Percentiles rank a stretch among this genome's conserved stretches.
Conservation (phyloP, 2,888 invertebrate species). For the Tanaodytes sp. region DNA sequence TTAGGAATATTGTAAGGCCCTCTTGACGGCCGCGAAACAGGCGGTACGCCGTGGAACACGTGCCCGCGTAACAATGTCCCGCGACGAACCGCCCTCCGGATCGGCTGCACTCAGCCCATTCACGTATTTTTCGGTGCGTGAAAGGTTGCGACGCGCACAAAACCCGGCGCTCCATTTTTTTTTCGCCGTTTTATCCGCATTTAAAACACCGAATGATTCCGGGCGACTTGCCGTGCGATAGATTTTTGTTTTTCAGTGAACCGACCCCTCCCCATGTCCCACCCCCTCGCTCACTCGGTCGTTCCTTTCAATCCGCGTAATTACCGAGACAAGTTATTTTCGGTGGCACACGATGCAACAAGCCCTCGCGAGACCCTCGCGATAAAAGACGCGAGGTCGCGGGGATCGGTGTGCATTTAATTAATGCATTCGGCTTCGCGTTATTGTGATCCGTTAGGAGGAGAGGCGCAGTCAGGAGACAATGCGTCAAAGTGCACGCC, state of each 20-base stretch:
- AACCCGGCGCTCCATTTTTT: constrained; percentile 7
- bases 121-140: constrained; percentile 34
- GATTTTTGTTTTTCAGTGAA: too few species aligned
- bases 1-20: constrained; percentile 52
- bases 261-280: neutral
- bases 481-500: constrained; percentile 25
- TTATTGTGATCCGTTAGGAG: constrained; percentile 17
- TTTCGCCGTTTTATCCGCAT: constrained; percentile 1
- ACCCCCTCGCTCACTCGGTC: neutral
- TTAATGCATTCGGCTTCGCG: constrained; percentile 19
- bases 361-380: constrained; percentile 16
- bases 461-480: constrained; percentile 24
- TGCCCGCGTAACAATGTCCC: constrained; percentile 30
- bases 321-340: constrained; percentile 24
- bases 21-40: constrained; percentile 29
- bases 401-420: constrained; percentile 23
- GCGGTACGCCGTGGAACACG: too few species aligned
- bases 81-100: constrained; percentile 25
- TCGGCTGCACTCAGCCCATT: constrained; percentile 10
- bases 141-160: constrained; percentile 23
- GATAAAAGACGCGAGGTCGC: constrained; percentile 5
- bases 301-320: neutral
- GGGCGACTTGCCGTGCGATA: constrained; percentile 13
- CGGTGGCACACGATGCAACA: constrained; percentile 4
- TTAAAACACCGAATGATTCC: constrained; percentile 18